These are phyloP conservation scores for Drosophila ercepeae DNA, from an alignment of 1,140 invertebrate species.

Conservation along the genomic window DNA sequence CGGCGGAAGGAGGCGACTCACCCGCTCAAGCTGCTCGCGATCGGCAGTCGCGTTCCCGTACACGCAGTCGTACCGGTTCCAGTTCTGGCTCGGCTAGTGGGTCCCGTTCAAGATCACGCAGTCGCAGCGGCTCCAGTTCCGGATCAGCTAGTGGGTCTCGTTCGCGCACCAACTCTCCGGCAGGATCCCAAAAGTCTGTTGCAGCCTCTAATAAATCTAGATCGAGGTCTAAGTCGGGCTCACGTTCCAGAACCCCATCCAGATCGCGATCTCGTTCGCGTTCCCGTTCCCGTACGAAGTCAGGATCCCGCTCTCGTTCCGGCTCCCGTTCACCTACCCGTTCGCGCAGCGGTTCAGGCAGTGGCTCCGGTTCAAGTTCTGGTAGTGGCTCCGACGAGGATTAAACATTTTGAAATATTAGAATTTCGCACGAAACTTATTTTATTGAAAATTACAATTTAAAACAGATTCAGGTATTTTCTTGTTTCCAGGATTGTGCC, in stretches of 20 bases:
- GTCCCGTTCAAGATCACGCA: slow-evolving; percentile 71
- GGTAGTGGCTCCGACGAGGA: slow-evolving; percentile 72
- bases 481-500: neutral
- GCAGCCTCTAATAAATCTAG: slow-evolving; percentile 81
- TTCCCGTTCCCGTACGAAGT: slow-evolving; percentile 61
- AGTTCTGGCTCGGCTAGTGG: slow-evolving; percentile 55
- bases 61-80: slow-evolving; percentile 62
- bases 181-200: slow-evolving; percentile 66
- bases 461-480: neutral
- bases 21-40: slow-evolving; percentile 83
- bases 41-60: slow-evolving; percentile 75
- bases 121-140: slow-evolving; percentile 22
- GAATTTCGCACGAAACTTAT: slow-evolving; percentile 7
- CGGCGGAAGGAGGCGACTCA: slow-evolving; percentile 81
- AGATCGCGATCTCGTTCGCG: slow-evolving; percentile 63
- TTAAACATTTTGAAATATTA: slow-evolving; percentile 22
- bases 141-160: slow-evolving; percentile 82
- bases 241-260: slow-evolving; percentile 51
- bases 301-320: slow-evolving; percentile 57
- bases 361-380: slow-evolving; percentile 71
- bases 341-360: slow-evolving; percentile 73
- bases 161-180: slow-evolving; percentile 55
- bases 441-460: too few relatives aligned
- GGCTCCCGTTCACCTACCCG: slow-evolving; percentile 75
- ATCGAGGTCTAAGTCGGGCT: slow-evolving; percentile 36